Conservation (phyloP, 2,888 invertebrate species). For the Apodemia duryi region DNA sequence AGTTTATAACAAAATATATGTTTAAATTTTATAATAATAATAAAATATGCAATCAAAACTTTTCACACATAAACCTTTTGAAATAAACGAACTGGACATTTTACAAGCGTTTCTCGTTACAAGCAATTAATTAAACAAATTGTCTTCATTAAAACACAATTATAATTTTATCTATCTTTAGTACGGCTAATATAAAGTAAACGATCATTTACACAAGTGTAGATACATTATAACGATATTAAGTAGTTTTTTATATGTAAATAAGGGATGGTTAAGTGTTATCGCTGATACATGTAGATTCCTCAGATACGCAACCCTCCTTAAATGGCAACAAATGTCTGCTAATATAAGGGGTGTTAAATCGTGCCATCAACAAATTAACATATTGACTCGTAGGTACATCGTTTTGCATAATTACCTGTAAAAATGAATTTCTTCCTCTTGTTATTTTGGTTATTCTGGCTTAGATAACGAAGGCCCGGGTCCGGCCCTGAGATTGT, state of each 20-base stretch:
- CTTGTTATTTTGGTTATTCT: no score
- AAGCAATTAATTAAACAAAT: constrained; percentile 10
- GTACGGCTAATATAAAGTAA: constrained; percentile 7
- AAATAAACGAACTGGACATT: background rate
- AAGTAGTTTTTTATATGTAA: constrained; percentile 13
- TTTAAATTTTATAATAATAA: no score
- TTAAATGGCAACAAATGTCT: constrained; percentile 57
- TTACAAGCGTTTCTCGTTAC: constrained; percentile 1
- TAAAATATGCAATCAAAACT: background rate
- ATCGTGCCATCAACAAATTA: constrained; percentile 66
- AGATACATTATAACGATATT: constrained; percentile 4
- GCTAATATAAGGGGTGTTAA: constrained; percentile 59
- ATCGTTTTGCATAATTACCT: constrained; percentile 60
- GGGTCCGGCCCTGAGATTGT: no score
- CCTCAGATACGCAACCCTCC: constrained; percentile 51
- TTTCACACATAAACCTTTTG: background rate
- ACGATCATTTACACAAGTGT: constrained; percentile 10
- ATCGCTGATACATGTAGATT: constrained; percentile 41
- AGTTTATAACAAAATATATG: no score
- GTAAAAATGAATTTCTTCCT: no score
- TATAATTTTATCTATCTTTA: constrained; percentile 1
- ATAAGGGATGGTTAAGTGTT: constrained; percentile 12
- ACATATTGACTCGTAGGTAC: constrained; percentile 56
- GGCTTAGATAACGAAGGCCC: no score
- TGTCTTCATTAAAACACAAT: constrained; percentile 8